Conservation (phyloP, 2,888 invertebrate genomes). For the Bombyx huttoni region DNA sequence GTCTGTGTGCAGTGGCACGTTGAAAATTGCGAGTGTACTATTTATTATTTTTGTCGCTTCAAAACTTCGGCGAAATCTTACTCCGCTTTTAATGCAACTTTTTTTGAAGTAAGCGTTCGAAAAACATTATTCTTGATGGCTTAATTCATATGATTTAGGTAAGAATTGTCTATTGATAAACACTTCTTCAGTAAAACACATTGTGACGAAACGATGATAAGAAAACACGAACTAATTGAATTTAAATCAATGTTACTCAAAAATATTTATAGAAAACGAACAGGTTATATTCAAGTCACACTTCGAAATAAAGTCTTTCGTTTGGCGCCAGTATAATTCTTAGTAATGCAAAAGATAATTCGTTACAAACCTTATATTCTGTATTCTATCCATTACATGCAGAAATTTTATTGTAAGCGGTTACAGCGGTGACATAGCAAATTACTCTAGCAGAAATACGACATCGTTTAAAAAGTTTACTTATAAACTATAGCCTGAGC, state of each 20-base stretch:
- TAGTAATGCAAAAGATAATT: neutral
- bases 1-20: constrained; percentile 40
- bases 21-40: constrained; percentile 9
- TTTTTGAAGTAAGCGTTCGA: no score
- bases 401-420: neutral
- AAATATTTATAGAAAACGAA: no score
- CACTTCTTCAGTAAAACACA: no score
- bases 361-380: neutral
- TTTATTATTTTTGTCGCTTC: neutral
- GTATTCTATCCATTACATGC: neutral
- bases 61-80: neutral
- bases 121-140: no score
- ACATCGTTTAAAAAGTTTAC: neutral
- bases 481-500: no score
- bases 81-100: neutral
- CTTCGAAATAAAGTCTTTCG: neutral
- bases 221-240: no score
- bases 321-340: neutral
- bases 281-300: no score
- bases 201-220: no score
- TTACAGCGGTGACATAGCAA: neutral
- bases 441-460: neutral
- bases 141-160: no score
- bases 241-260: no score
- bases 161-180: no score